Evolutionary conservation across 2,888 invertebrate genomes (phyloP).

Genomic region (Cerastis leucographa): DNA sequence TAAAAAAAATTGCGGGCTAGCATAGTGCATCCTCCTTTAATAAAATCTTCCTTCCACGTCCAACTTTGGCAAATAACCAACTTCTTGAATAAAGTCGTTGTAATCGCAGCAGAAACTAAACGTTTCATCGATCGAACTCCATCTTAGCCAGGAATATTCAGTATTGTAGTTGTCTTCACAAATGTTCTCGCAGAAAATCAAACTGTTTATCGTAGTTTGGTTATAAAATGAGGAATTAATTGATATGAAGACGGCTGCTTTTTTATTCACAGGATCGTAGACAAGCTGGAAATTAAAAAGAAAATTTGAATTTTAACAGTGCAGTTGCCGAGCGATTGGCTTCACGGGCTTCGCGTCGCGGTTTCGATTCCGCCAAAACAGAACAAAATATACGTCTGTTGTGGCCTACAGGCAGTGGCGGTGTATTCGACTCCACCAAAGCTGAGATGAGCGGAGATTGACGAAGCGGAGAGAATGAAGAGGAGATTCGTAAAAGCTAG

Average conservation of each 20-base stretch:
- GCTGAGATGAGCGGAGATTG: too few relatives aligned
- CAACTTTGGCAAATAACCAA: slow-evolving; percentile 71
- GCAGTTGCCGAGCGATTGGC: background rate
- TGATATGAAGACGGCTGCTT: slow-evolving; percentile 79
- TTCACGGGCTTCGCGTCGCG: background rate
- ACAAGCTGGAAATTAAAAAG: slow-evolving; percentile 77
- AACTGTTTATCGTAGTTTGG: slow-evolving; percentile 59
- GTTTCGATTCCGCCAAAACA: background rate
- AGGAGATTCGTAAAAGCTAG: too few relatives aligned
- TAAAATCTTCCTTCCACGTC: slow-evolving; percentile 66
- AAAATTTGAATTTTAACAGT: background rate
- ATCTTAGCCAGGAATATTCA: slow-evolving; percentile 79
- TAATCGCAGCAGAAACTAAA: slow-evolving; percentile 85
- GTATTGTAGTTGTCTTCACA: slow-evolving; percentile 71
- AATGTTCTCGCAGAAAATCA: slow-evolving; percentile 81
- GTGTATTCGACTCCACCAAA: too few relatives aligned
- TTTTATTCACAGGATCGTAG: slow-evolving; percentile 74
- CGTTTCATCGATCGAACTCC: slow-evolving; percentile 82
- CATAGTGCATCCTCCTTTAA: background rate
- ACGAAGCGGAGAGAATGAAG: too few relatives aligned
- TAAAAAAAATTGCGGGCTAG: too few relatives aligned
- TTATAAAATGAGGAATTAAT: slow-evolving; percentile 84
- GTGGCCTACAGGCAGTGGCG: background rate
- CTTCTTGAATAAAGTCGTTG: slow-evolving; percentile 70
- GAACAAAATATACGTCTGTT: background rate